Conservation (phyloP, 2,113 vertebrate species). For the Urocitellus parryii region DNA sequence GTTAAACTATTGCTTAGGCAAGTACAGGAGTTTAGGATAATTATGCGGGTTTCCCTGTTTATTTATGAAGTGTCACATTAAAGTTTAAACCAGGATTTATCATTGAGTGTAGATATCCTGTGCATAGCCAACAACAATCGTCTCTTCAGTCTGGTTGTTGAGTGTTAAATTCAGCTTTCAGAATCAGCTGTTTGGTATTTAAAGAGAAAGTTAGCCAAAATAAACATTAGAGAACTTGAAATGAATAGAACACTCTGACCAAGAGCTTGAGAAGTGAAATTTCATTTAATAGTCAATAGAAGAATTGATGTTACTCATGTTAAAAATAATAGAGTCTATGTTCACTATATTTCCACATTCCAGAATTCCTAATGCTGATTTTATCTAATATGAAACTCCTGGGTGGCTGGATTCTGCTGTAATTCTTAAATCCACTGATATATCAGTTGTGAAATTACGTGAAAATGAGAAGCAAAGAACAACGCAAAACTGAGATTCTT, state of each 20-base stretch:
- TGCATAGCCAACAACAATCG: neutral
- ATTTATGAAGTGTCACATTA: constrained; percentile 67
- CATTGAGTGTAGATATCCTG: neutral
- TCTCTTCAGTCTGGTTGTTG: neutral
- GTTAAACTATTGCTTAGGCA: constrained; percentile 37
- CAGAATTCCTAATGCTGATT: neutral
- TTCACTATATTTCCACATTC: constrained; percentile 17
- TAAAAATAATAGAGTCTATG: neutral
- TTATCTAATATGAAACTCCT: neutral
- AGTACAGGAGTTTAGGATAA: constrained; percentile 27
- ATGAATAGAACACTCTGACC: neutral
- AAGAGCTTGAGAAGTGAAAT: neutral
- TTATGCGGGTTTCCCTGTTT: constrained; percentile 50
- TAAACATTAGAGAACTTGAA: neutral
- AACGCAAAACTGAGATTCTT: constrained; percentile 50
- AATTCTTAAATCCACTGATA: constrained; percentile 1
- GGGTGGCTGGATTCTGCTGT: constrained; percentile 7
- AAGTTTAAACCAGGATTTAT: constrained; percentile 78
- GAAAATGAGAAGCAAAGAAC: constrained; percentile 35
- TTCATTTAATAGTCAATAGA: constrained; percentile 25
- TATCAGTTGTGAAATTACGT: neutral
- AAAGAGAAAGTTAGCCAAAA: constrained; percentile 41
- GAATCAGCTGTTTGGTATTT: constrained; percentile 43
- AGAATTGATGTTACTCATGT: constrained; percentile 7
- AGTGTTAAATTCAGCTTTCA: constrained; percentile 39